Evolutionary conservation across 2,797 vertebrate genomes (phyloP), one percentile per base, ranked within the genome.

Genomic region (Botia kubotai): DNA sequence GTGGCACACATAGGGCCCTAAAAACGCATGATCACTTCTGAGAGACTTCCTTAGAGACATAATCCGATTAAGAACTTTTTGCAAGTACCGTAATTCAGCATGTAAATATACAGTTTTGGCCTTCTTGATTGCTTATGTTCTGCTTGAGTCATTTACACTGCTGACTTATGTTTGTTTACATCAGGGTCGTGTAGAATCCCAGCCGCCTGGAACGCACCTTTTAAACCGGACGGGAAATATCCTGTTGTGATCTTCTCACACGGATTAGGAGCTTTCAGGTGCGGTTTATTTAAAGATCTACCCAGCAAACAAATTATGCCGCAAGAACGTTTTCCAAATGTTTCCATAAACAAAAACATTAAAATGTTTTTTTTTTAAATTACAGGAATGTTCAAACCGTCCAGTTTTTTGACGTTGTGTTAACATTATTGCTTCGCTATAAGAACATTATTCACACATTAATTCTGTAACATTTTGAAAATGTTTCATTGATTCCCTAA

Each of bases 261-360:
- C 10, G 98, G 98, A 77, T 94, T 99, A 1, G 97, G 97, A 90
- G 97, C 96, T 14, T 98, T 99, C 89, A 95, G 97, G 98, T 99
- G 84, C 6, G n/a, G 65, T 46, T 39, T 0, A 77, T 43, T 21
- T 14, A 39, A 66, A 67, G 11, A 36, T 43, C 4, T 7, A 43
- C 39, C 39, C 39, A 43, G 39, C 39, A 0, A 43, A 7, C 39
- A 43, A 10, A 8, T 43, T 43, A 43, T 7, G 6, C 6, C 1
- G 39, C 6, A 43, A 43, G 39, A 10, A 43, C 6, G 8, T 43
- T 6, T 43, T 8, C 6, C 0, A 43, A 8, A 33, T 33, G 33
- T 33, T 33, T 33, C 33, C 33, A 33, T 33, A 33, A 33, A 33
- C 33, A 33, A 33, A 33, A 33, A 33, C 33, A 33, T 33, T 33